Base-by-base conservation (phyloP, 2,113 vertebrate species). In the Gobius niger region DNA sequence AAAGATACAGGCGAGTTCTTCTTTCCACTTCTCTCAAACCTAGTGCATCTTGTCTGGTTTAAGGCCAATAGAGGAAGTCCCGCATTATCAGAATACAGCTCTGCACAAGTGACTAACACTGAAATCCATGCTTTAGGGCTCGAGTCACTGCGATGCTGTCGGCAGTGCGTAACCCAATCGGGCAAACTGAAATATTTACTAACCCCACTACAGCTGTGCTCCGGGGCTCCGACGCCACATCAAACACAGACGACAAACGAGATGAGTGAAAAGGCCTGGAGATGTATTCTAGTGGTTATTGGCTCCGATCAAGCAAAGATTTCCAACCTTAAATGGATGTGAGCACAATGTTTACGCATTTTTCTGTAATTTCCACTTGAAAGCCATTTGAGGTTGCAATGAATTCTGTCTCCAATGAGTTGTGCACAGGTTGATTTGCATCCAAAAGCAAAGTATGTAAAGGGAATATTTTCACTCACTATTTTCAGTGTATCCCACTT, bases 121-220 rank as follows among this genome's bases (percentile, higher is more conserved):
- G n/a, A 62, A 9, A 60, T 24, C 7, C 49, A 46, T n/a, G 47
- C 42, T 68, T 54, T 2, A 0, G 68, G 24, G 19, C 9, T 67
- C 52, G 67, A 76, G 60, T 75, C 67, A 56, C 61, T 46, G 57
- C 11, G 60, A 47, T 44, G 6, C 7, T 67, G 44, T 42, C 6
- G 15, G 47, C 24, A 8, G 41, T 16, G 85, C 63, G 85, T 65
- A 83, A 87, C 77, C 46, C 2, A 69, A 87, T 67, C 42, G 67
- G 62, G 44, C 61, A 40, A 65, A 46, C 59, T 86, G 60, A 87
- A 87, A 86, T 79, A 83, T 86, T 89, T 71, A 89, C 63, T 56
- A 78, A 70, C 62, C 68, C 68, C 34, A 44, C 41, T 80, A 41
- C 71, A 65, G 67, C 51, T 76, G 49, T 57, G 73, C 61, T 67